Percentiles rank a stretch among this genome's conserved stretches.
Conservation (phyloP, 2,113 vertebrate species). For the Myotis yumanensis region DNA sequence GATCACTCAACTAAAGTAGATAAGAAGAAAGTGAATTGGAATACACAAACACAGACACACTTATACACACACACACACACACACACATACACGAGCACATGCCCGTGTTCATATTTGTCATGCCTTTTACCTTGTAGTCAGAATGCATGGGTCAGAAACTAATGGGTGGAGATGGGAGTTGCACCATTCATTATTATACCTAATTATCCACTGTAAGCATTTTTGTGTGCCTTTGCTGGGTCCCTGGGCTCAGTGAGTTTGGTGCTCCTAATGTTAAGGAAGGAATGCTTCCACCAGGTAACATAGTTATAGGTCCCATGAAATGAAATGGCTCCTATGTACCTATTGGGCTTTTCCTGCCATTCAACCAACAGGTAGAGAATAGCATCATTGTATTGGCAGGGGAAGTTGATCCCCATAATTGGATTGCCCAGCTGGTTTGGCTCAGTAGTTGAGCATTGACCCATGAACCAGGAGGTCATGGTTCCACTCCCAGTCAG, state of each 20-base stretch:
- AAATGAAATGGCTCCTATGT: background rate
- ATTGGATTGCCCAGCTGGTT: background rate
- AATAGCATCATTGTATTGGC: background rate
- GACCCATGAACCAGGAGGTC: no score
- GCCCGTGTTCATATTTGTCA: background rate
- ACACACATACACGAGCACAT: fast-evolving
- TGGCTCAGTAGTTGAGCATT: no score
- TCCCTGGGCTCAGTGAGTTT: background rate
- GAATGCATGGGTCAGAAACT: background rate
- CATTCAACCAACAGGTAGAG: background rate
- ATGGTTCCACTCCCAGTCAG: no score
- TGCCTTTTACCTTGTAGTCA: background rate
- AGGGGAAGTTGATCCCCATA: background rate
- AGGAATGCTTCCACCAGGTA: background rate
- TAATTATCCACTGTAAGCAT: background rate
- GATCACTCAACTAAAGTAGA: background rate
- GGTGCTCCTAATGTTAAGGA: background rate
- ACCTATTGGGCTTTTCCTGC: background rate
- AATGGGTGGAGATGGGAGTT: background rate
- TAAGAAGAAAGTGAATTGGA: background rate
- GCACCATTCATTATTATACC: background rate
- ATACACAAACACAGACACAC: background rate
- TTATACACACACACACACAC: background rate
- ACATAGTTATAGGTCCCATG: background rate
- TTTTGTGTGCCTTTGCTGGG: background rate